Percentiles rank a stretch among this genome's conserved stretches.
Evolutionary conservation across 92 coral and sea anemone species (phyloP).

Genomic region (Galaxea fascicularis): DNA sequence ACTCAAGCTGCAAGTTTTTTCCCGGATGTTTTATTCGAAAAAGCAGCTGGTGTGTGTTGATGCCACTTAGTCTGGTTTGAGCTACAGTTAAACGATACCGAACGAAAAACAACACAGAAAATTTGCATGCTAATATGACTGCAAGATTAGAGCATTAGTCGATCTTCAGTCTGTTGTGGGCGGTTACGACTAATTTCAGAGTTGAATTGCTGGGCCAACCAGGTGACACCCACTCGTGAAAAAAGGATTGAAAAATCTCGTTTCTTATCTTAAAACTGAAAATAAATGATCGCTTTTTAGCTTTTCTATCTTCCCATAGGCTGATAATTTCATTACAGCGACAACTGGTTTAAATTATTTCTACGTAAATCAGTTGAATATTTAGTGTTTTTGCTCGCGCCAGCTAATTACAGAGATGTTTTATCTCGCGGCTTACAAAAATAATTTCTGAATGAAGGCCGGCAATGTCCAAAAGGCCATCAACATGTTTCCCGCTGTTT

Average conservation of each 20-base stretch:
- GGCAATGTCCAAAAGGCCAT: too few relatives aligned
- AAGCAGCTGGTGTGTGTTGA: conserved; percentile 6
- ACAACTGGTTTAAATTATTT: neutral
- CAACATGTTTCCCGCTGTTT: too few relatives aligned
- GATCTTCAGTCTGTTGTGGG: neutral
- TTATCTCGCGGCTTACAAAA: neutral
- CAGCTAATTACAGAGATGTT: neutral
- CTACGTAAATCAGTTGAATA: neutral
- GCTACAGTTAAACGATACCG: neutral
- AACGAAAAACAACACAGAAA: neutral
- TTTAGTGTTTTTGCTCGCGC: too few relatives aligned
- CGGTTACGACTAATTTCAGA: neutral
- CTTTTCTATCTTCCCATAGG: too few relatives aligned
- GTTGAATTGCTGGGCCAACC: neutral
- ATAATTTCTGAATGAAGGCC: neutral
- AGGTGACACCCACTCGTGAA: neutral
- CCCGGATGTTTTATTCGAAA: neutral
- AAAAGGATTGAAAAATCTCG: conserved; percentile 13
- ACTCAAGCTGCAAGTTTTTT: neutral
- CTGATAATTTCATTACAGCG: neutral
- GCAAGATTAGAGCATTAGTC: neutral
- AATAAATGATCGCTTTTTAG: too few relatives aligned
- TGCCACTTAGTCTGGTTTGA: neutral
- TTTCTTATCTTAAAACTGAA: neutral
- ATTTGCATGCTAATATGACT: neutral